Evolutionary conservation across 1,140 invertebrate genomes (phyloP).

Genomic region (Leptinotarsa lineolata): DNA sequence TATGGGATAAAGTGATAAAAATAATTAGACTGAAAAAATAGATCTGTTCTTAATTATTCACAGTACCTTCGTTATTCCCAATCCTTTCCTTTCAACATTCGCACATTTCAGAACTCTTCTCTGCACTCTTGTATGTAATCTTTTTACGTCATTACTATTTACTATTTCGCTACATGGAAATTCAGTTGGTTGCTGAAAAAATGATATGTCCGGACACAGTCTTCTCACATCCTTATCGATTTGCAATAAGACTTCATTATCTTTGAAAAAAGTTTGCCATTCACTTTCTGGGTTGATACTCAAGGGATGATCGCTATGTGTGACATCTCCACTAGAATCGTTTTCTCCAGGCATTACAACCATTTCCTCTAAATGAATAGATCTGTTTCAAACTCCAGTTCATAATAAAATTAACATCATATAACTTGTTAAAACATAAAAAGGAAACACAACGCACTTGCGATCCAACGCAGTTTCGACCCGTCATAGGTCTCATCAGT

Average conservation of each 20-base stretch:
- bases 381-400: not conserved
- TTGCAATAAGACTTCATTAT: slow-evolving; percentile 94
- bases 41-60: not conserved
- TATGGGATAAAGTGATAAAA: slow-evolving; percentile 12
- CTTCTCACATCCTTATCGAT: slow-evolving; percentile 97
- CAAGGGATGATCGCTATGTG: slow-evolving; percentile 81
- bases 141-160: slow-evolving; percentile 72
- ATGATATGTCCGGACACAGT: slow-evolving; percentile 94
- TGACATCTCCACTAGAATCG: slow-evolving; percentile 62
- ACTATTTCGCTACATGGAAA: slow-evolving; percentile 80
- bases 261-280: slow-evolving; percentile 93
- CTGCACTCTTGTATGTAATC: slow-evolving; percentile 86
- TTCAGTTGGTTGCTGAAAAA: slow-evolving; percentile 92
- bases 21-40: slow-evolving; percentile 17
- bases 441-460: no score
- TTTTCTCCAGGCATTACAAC: slow-evolving; percentile 75
- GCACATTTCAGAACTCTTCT: slow-evolving; percentile 83
- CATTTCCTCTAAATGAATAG: slow-evolving; percentile 69
- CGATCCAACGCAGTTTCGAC: no score
- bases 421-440: no score
- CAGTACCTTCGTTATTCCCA: slow-evolving; percentile 85
- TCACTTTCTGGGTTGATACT: slow-evolving; percentile 91
- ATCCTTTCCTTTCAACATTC: slow-evolving; percentile 83
- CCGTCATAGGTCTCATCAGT: no score
- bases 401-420: not conserved